phyloP scores from a whole-genome alignment of 2,113 vertebrate genomes.

The Anolis carolinensis region DNA sequence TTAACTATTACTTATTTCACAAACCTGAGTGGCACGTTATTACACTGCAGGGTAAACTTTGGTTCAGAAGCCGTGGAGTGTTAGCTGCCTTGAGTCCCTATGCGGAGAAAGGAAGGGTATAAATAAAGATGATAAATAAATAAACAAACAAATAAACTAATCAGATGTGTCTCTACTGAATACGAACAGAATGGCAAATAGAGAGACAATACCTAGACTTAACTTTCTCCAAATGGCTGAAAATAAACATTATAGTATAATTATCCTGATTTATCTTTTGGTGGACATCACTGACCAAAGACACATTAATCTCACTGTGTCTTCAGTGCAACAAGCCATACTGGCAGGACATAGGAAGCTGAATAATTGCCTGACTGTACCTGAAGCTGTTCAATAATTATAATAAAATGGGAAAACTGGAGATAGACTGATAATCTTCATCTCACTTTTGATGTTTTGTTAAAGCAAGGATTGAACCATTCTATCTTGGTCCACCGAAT shows the following conservation, averaged over 20 bases:
- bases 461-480: too few relatives aligned
- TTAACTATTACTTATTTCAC: too few relatives aligned
- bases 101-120: too few relatives aligned
- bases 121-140: too few relatives aligned
- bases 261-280: not conserved
- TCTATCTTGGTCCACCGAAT: too few relatives aligned
- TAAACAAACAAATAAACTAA: not conserved
- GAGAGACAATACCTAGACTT: not conserved
- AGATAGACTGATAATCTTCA: too few relatives aligned
- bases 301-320: not conserved
- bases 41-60: too few relatives aligned
- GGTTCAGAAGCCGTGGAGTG: too few relatives aligned
- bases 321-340: not conserved
- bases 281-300: not conserved
- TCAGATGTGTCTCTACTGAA: not conserved
- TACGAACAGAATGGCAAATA: not conserved
- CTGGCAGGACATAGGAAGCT: not conserved
- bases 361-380: not conserved
- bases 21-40: too few relatives aligned
- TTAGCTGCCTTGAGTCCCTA: too few relatives aligned
- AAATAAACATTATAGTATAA: not conserved
- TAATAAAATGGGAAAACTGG: not conserved
- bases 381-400: not conserved
- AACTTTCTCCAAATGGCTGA: not conserved
- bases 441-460: too few relatives aligned